Conservation (phyloP, 2,888 invertebrate species). For the Hoplodrina blanda region DNA sequence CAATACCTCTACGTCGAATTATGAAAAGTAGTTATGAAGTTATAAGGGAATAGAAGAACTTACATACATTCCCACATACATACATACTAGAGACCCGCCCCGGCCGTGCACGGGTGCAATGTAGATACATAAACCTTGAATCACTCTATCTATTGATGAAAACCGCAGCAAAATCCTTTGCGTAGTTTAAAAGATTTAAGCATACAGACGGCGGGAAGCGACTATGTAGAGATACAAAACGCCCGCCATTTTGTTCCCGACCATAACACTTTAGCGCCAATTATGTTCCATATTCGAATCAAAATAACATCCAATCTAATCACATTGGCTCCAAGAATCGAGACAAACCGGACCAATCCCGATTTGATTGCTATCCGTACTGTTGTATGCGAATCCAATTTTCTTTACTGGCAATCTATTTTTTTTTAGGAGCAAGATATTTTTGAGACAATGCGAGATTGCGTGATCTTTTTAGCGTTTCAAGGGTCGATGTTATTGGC, state of each 20-base stretch:
- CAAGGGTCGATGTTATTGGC: constrained; percentile 13
- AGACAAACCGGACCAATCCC: constrained; percentile 52
- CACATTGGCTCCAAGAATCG: constrained; percentile 54
- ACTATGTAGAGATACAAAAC: neutral
- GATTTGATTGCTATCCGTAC: constrained; percentile 61
- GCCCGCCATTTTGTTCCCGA: constrained; percentile 30
- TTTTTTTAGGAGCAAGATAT: constrained; percentile 54
- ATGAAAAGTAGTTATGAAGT: no score
- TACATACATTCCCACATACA: no score
- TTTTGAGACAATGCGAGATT: constrained; percentile 57
- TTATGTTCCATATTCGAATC: constrained; percentile 57
- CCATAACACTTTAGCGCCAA: constrained; percentile 46
- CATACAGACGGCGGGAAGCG: no score
- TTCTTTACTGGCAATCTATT: constrained; percentile 62
- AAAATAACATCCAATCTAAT: constrained; percentile 59
- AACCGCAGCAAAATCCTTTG: no score
- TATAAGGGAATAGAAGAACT: no score
- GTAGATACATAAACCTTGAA: no score
- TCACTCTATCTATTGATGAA: no score
- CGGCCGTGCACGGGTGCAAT: no score
- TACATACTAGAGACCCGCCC: no score
- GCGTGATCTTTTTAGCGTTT: constrained; percentile 40
- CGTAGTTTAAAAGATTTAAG: no score
- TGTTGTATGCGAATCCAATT: constrained; percentile 66
- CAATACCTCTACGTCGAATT: no score